Evolutionary conservation across 2,888 invertebrate genomes (phyloP), one percentile per base, ranked within the genome.

Genomic region (Synergus gifuensis): DNA sequence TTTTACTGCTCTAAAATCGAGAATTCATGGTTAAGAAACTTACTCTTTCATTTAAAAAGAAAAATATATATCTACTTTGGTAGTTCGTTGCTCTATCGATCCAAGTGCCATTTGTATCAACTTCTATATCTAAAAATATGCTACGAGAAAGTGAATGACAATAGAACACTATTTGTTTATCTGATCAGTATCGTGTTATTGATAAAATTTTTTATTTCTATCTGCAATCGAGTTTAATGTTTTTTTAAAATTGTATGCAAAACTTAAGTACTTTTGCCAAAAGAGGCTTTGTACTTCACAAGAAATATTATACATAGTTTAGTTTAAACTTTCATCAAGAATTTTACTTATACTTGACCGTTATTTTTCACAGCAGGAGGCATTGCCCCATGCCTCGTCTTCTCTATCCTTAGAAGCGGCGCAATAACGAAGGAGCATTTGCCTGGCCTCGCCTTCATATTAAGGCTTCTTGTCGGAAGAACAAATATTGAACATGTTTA

Each of bases 281-380:
- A 36, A 4, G 36, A 36, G 36, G 36, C 36, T 36, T 36, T 36
- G 36, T 36, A 36, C 36, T 4, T 36, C 4, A 36, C 36, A 36
- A 36, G 2, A 36, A 36, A 36, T 36, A 36, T 36, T 36, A 36
- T 28, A 1, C 22, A 28, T 49, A 49, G 16, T 49, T 49, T 2
- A 36, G 36, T 36, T 16, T 16, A 49, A 16, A 0, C 16, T 49
- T 49, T 49, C 16, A 16, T 49, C 49, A 49, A 49, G 16, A 49
- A 49, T 49, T 49, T 49, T 1, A 46, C 14, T 18, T 67, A 42
- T 36, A 40, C 16, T 67, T 22, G 22, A 67, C 67, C 67, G 46
- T 67, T 67, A 67, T 44, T 67, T 67, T 67, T 67, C 67, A 46
- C 67, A 44, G 67, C 22, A 22, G 46, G 46, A 46, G 67, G 46